Conservation (phyloP, 2,888 invertebrate genomes). For the Leucoptera coffeella region DNA sequence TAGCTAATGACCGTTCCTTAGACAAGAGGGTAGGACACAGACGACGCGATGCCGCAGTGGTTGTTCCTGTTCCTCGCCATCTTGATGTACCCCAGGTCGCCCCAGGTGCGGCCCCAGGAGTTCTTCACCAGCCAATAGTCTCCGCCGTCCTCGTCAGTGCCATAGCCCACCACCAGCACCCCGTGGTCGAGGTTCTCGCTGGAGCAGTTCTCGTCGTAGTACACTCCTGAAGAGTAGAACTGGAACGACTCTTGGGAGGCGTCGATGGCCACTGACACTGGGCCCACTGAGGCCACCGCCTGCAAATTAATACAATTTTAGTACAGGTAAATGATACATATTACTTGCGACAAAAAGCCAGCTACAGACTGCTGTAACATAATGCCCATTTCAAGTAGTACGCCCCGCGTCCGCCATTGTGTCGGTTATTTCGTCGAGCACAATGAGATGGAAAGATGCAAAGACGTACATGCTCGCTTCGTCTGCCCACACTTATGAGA, state of each 20-base stretch:
- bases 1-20: too few relatives aligned
- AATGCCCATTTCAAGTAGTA: too few relatives aligned
- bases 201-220: slow-evolving; percentile 75
- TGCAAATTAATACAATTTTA: too few relatives aligned
- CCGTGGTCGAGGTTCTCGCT: slow-evolving; percentile 74
- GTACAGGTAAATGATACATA: too few relatives aligned
- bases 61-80: slow-evolving; percentile 81
- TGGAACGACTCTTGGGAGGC: slow-evolving; percentile 82
- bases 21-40: slow-evolving; percentile 81
- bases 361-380: too few relatives aligned
- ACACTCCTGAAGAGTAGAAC: slow-evolving; percentile 75
- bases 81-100: slow-evolving; percentile 77
- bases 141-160: slow-evolving; percentile 59
- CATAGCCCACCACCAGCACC: slow-evolving; percentile 76
- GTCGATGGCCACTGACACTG: slow-evolving; percentile 84
- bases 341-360: too few relatives aligned
- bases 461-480: background rate
- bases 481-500: background rate
- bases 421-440: too few relatives aligned
- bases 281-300: slow-evolving; percentile 80
- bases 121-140: slow-evolving; percentile 88
- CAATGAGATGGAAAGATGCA: background rate
- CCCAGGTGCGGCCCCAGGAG: slow-evolving; percentile 79
- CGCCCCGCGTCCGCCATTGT: too few relatives aligned
- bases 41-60: slow-evolving; percentile 80